Base-by-base conservation (phyloP, 2,113 vertebrate species). In the Orientallactaga bullata region DNA sequence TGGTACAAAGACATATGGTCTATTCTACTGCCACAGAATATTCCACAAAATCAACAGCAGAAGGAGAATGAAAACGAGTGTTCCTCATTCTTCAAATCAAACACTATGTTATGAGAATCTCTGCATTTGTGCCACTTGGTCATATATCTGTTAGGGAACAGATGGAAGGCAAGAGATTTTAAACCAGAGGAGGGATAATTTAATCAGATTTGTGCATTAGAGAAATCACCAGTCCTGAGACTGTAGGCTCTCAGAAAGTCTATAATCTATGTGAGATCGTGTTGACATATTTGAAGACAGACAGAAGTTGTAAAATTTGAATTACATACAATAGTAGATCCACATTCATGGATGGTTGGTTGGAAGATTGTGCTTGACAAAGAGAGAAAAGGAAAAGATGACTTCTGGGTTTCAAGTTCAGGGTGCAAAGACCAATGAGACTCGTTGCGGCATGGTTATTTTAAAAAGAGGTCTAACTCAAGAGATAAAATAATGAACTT, bases 151-250 rank as follows among this genome's bases (percentile, higher is more conserved):
- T 72, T 63, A 71, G 47, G 58, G 58, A 90, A 90, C 78, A 92
- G 76, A 90, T 42, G 66, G 60, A 90, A 94, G 23, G 35, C 37
- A 82, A 76, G 60, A 91, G 77, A 61, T 83, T 96, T 93, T 80
- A 90, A 94, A 84, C 28, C 88, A 76, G 78, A 92, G 65, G 42
- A 95, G 16, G 17, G 72, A 13, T 90, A 55, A 94, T 68, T 90
- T 88, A 90, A 85, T 90, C 82, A 63, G 71, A 88, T 94, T 83
- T 73, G 32, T 69, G 69, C 66, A 86, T 86, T 83, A 79, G 66
- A 93, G 89, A 93, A 79, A 76, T 84, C 28, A 71, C 42, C 80
- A 83, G 32, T 83, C 51, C 79, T 72, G n/a, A 47, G n/a, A 88
- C 73, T 95, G 47, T 63, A 80, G 66, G 28, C 65, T n/a, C n/a